Conservation (phyloP, 2,797 vertebrate genomes). For the Okamejei kenojei region DNA sequence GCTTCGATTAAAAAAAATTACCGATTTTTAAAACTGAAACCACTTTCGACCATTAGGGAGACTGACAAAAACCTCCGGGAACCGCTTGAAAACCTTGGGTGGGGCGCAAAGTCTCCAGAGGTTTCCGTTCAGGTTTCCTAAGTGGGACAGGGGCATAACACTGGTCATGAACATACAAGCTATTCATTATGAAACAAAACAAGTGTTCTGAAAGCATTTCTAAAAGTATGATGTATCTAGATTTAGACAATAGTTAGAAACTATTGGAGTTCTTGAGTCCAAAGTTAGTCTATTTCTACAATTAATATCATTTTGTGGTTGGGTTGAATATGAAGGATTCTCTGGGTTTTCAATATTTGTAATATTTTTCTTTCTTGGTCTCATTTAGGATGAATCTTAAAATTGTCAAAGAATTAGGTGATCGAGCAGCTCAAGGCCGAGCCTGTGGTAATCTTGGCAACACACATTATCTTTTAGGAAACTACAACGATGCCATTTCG, state of each 20-base stretch:
- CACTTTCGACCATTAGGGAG: too few species aligned
- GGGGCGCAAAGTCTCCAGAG: too few species aligned
- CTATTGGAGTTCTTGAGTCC: neutral
- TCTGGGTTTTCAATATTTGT: neutral
- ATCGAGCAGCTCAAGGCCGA: constrained; percentile 86
- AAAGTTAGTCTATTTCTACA: neutral
- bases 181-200: neutral
- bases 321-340: neutral
- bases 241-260: neutral
- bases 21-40: too few species aligned
- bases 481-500: constrained; percentile 82
- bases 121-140: too few species aligned
- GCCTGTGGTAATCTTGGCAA: constrained; percentile 93
- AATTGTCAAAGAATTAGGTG: constrained; percentile 86
- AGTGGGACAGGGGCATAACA: too few species aligned
- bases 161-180: neutral
- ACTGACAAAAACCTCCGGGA: too few species aligned
- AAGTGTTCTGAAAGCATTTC: neutral
- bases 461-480: constrained; percentile 89
- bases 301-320: neutral
- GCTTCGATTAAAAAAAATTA: too few species aligned
- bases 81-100: too few species aligned
- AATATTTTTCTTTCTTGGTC: constrained; percentile 38
- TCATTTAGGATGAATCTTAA: constrained; percentile 83
- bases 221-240: neutral